Evolutionary conservation across 2,113 vertebrate species (phyloP).

Genomic region (Elgaria multicarinata): DNA sequence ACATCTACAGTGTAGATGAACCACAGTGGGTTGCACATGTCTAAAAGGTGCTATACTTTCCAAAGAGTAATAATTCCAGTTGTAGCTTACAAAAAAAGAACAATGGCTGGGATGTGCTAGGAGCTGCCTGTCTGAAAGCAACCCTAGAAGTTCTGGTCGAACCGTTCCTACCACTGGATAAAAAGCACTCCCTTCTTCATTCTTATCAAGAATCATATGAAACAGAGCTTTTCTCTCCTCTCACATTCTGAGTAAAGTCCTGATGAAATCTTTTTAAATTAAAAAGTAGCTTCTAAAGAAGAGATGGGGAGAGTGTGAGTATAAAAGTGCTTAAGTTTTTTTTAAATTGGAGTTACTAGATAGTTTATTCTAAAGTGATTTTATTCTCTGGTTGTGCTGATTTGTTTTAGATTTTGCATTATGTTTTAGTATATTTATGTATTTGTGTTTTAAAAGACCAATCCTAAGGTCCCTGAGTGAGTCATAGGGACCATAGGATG

Average conservation of each 20-base stretch:
- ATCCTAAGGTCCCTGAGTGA: too few relatives aligned
- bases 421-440: background rate
- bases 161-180: too few relatives aligned
- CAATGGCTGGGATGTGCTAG: background rate
- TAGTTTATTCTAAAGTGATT: background rate
- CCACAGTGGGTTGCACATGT: too few relatives aligned
- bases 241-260: background rate
- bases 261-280: background rate
- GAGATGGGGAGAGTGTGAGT: too few relatives aligned
- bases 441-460: background rate
- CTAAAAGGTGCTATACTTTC: background rate
- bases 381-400: background rate
- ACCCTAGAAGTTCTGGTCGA: too few relatives aligned
- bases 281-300: background rate
- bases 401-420: background rate
- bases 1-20: background rate
- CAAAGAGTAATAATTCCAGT: too few relatives aligned
- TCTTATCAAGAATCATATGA: too few relatives aligned
- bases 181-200: background rate
- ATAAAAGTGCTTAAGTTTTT: too few relatives aligned
- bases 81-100: background rate
- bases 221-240: background rate
- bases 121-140: too few relatives aligned
- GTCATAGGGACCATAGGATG: too few relatives aligned
- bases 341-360: background rate